Evolutionary conservation across 2,888 invertebrate species (phyloP).

Genomic region (Eupeodes luniger): DNA sequence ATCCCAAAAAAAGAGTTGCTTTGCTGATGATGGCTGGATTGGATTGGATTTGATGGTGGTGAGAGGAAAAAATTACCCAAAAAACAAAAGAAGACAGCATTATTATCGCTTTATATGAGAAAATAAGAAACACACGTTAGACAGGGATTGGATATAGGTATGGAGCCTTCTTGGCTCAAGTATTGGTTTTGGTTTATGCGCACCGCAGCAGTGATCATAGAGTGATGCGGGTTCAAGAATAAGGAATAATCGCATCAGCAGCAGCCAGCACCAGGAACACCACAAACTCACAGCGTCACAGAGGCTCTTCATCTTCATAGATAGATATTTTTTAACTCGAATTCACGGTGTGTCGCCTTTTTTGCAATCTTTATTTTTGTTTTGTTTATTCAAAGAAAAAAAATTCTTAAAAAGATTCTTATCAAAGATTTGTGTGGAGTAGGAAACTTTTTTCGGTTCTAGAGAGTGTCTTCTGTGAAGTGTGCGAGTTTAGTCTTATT

Average conservation of each 20-base stretch:
- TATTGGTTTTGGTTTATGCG: conserved; percentile 71
- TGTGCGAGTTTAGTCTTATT: conserved; percentile 10
- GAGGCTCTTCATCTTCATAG: conserved; percentile 16
- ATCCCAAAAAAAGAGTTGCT: not conserved
- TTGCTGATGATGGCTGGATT: not conserved
- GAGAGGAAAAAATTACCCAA: conserved; percentile 38
- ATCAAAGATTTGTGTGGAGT: conserved; percentile 47
- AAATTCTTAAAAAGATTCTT: conserved; percentile 53
- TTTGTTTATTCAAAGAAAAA: conserved; percentile 17
- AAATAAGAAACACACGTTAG: conserved; percentile 27
- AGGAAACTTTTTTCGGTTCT: not conserved
- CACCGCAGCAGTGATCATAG: conserved; percentile 23
- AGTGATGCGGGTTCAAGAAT: conserved; percentile 60
- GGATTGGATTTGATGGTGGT: no score
- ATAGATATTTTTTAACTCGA: conserved; percentile 52
- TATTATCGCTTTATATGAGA: not conserved
- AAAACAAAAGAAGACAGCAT: conserved; percentile 17
- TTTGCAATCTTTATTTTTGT: conserved; percentile 51
- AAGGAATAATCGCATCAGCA: not conserved
- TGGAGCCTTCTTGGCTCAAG: conserved; percentile 18
- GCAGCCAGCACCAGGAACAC: conserved; percentile 1
- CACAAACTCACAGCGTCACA: not conserved
- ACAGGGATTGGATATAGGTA: not conserved
- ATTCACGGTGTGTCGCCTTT: conserved; percentile 64
- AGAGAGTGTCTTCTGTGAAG: conserved; percentile 27